These are phyloP conservation scores for Dicranocentrus wangi DNA, from an alignment of 2,888 invertebrate species.

Conservation along the genomic window DNA sequence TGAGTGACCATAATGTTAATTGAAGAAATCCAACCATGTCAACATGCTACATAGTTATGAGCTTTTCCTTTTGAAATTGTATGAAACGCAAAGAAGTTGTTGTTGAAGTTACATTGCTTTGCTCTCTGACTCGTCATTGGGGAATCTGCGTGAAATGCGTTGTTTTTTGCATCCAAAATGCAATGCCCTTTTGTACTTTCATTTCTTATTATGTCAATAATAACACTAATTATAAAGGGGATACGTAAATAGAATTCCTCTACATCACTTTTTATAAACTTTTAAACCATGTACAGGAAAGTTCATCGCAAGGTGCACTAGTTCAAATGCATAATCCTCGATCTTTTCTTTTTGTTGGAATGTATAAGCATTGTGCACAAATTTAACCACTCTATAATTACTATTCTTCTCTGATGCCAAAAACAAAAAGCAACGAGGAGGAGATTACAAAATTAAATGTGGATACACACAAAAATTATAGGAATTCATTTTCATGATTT, in stretches of 20 bases:
- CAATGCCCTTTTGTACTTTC: constrained; percentile 48
- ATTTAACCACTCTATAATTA: not conserved
- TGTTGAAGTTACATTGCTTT: too few relatives aligned
- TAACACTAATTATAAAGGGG: not conserved
- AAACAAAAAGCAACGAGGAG: not conserved
- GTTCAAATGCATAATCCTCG: not conserved
- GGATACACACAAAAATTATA: constrained; percentile 8
- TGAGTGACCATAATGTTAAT: too few relatives aligned
- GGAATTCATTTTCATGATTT: constrained; percentile 32
- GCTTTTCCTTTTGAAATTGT: too few relatives aligned
- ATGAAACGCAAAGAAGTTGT: too few relatives aligned
- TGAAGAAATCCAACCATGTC: too few relatives aligned
- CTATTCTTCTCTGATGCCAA: constrained; percentile 14
- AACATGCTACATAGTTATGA: too few relatives aligned
- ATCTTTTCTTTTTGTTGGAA: not conserved
- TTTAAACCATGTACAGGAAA: not conserved
- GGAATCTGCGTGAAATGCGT: too few relatives aligned
- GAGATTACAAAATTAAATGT: not conserved
- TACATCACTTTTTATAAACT: not conserved
- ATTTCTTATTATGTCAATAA: constrained; percentile 49
- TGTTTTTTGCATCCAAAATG: too few relatives aligned
- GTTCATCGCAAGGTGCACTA: not conserved
- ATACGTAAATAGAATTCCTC: too few relatives aligned
- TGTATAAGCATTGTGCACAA: too few relatives aligned
- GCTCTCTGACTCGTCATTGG: too few relatives aligned